Evolutionary conservation across 92 coral and sea anemone species (phyloP).

Genomic region (Porites cylindrica): DNA sequence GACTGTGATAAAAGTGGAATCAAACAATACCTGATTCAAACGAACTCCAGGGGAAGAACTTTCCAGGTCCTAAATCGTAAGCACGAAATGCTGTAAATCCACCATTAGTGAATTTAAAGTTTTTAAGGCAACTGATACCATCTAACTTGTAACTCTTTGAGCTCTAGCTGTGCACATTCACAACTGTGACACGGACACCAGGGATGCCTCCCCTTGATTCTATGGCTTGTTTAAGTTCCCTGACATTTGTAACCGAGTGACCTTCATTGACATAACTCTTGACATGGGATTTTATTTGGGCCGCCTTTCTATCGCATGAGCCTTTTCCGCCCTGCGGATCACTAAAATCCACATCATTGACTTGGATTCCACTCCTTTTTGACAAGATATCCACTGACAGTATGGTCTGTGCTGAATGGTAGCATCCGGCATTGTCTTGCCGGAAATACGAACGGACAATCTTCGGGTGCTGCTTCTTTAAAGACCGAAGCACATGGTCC

Average conservation of each 20-base stretch:
- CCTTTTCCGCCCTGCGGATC: constrained; percentile 46
- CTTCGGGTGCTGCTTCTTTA: constrained; percentile 50
- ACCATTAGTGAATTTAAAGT: constrained; percentile 21
- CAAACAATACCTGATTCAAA: constrained; percentile 35
- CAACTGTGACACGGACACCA: constrained; percentile 26
- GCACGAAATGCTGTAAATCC: constrained; percentile 29
- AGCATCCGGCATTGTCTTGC: constrained; percentile 39
- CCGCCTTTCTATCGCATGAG: constrained; percentile 25
- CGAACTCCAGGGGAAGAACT: constrained; percentile 38
- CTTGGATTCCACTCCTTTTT: constrained; percentile 25
- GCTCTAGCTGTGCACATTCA: constrained; percentile 12
- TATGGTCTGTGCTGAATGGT: constrained; percentile 44
- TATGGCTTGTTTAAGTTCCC: constrained; percentile 26
- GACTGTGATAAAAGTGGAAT: constrained; percentile 19
- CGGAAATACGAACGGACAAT: constrained; percentile 32
- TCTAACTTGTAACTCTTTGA: constrained; percentile 18
- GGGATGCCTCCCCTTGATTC: constrained; percentile 36
- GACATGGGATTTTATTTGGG: constrained; percentile 31
- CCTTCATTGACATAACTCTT: constrained; percentile 43
- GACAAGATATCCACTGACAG: constrained; percentile 32
- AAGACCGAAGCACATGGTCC: constrained; percentile 57
- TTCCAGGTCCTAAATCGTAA: constrained; percentile 27
- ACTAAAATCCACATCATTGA: constrained; percentile 48
- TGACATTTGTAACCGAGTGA: constrained; percentile 20
- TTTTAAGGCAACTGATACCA: constrained; percentile 38